Evolutionary conservation across 2,888 invertebrate genomes (phyloP), one percentile per base, ranked within the genome.

Genomic region (Leptogaster cylindrica): DNA sequence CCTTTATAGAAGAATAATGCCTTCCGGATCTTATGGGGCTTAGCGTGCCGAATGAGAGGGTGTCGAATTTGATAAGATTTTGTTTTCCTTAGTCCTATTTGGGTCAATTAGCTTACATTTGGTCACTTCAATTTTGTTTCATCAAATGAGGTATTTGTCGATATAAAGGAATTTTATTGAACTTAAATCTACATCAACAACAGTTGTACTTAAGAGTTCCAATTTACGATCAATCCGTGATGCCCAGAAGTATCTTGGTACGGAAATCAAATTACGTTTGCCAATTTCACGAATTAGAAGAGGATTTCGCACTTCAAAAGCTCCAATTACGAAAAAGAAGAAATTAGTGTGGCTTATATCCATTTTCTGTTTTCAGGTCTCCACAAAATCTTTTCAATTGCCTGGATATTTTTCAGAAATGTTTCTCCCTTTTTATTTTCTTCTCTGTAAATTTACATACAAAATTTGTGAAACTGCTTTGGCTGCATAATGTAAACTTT

Each of bases 401-500:
- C n/a, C n/a, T n/a, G n/a, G n/a, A n/a, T n/a, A n/a, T n/a, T n/a
- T n/a, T n/a, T n/a, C n/a, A n/a, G n/a, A n/a, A n/a, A n/a, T n/a
- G n/a, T n/a, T n/a, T n/a, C n/a, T n/a, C n/a, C n/a, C n/a, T n/a
- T n/a, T n/a, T n/a, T n/a, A 48, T 20, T 50, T 50, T 5, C 12
- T 36, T 12, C 6, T 12, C 10, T 36, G n/a, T 14, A 27, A 8
- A 1, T 50, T 27, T 27, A 25, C 33, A 10, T 18, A 20, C 14
- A 36, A 55, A 14, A 46, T 7, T 10, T 16, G 8, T 41, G 76
- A 90, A 91, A 76, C 87, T 94, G 71, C 87, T 90, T 73, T 94
- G 94, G 94, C 84, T 91, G 74, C 93, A 93, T 77, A 89, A 93
- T 77, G 93, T 93, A 81, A 91, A 92, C 89, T 75, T 44, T 48